Conservation (phyloP, 2,888 invertebrate species). For the Habroteleia sp. region DNA sequence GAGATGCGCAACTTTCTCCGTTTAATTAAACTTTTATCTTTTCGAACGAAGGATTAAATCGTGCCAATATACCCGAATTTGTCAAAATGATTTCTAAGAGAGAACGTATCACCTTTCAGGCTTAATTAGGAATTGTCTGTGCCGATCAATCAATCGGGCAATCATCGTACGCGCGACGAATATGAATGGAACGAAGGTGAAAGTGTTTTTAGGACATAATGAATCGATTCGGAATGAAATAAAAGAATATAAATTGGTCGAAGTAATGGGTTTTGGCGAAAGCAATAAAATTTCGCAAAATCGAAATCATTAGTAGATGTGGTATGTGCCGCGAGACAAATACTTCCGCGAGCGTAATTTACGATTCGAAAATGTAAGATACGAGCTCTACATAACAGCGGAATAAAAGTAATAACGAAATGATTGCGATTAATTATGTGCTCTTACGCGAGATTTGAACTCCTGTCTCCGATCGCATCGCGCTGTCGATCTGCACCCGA, state of each 20-base stretch:
- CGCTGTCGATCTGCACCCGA: too few relatives aligned
- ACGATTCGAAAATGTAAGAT: too few relatives aligned
- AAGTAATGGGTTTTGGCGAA: neutral
- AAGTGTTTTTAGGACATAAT: conserved; percentile 14
- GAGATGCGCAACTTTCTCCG: conserved; percentile 17
- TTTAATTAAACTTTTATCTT: conserved; percentile 28
- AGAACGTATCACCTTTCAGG: neutral
- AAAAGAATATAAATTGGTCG: too few relatives aligned
- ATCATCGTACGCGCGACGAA: neutral
- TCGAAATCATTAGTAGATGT: too few relatives aligned
- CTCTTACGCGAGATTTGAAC: too few relatives aligned
- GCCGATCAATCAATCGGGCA: conserved; percentile 8
- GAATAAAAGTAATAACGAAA: too few relatives aligned
- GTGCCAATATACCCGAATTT: conserved; percentile 16
- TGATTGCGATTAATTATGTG: too few relatives aligned
- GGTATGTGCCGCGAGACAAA: too few relatives aligned
- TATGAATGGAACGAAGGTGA: conserved; percentile 16
- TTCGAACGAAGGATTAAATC: neutral
- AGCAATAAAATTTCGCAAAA: neutral
- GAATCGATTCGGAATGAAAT: conserved; percentile 4
- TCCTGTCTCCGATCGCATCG: too few relatives aligned
- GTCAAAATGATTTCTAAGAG: conserved; percentile 7
- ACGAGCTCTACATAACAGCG: too few relatives aligned
- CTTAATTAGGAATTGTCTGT: conserved; percentile 19
- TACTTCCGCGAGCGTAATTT: too few relatives aligned